These are phyloP conservation scores for Procambarus virginalis DNA, from an alignment of 1,140 invertebrate genomes.

Conservation along the genomic window DNA sequence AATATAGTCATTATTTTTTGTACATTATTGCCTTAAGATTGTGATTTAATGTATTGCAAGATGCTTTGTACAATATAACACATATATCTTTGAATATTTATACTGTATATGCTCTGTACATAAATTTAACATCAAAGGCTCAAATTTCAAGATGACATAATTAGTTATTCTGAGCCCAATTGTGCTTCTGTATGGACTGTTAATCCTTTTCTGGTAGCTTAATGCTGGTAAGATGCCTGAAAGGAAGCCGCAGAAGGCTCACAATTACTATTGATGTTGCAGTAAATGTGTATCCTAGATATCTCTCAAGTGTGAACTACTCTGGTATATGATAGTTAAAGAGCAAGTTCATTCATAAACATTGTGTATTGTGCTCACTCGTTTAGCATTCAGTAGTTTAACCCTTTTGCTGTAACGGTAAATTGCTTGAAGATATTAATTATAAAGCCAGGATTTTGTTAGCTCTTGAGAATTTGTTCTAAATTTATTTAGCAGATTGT, in stretches of 20 bases:
- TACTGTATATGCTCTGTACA: neutral
- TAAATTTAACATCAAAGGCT: neutral
- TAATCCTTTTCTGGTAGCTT: slow-evolving; percentile 3
- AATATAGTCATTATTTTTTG: slow-evolving; percentile 11
- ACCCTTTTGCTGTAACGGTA: neutral
- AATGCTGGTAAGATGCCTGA: neutral
- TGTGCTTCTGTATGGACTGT: neutral
- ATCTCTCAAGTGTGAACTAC: neutral
- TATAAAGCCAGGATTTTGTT: neutral
- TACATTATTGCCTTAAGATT: slow-evolving; percentile 14
- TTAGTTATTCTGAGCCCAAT: slow-evolving; percentile 7
- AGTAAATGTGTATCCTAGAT: slow-evolving; percentile 11
- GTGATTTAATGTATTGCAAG: slow-evolving; percentile 4
- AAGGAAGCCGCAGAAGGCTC: neutral
- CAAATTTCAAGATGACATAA: neutral
- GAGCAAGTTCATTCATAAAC: neutral
- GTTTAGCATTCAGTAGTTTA: neutral
- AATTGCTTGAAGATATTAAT: neutral
- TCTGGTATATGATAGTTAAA: neutral
- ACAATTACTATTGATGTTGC: neutral
- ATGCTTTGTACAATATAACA: slow-evolving; percentile 12
- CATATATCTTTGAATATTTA: slow-evolving; percentile 9
- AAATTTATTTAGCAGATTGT: neutral
- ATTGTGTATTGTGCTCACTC: neutral
- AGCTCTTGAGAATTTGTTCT: neutral